Conservation (phyloP, 2,888 invertebrate species). For the Spilosoma lubricipeda region DNA sequence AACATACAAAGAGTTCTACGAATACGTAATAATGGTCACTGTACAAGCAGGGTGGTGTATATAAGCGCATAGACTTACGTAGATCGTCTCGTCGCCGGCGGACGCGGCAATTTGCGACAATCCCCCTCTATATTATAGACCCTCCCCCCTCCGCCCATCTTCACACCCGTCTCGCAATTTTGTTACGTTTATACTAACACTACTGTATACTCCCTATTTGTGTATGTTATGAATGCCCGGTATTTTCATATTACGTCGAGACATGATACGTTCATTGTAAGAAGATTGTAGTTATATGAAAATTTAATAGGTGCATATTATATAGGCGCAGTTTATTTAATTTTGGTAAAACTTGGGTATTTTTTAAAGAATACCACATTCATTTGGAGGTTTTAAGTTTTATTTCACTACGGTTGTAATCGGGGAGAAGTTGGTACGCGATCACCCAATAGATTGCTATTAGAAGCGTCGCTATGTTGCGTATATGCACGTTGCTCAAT, state of each 20-base stretch:
- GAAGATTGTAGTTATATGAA: background rate
- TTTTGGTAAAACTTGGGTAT: background rate
- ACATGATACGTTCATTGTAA: background rate
- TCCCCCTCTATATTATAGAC: slow-evolving; percentile 12
- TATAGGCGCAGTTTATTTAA: no score
- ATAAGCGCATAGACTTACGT: slow-evolving; percentile 16
- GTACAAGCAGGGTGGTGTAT: slow-evolving; percentile 3
- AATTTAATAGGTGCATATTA: background rate
- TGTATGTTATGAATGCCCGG: background rate
- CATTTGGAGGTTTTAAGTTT: background rate
- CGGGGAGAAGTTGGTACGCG: background rate
- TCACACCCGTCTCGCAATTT: slow-evolving; percentile 18
- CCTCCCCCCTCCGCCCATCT: slow-evolving; percentile 7
- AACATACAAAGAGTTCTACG: background rate
- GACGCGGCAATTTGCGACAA: slow-evolving; percentile 57
- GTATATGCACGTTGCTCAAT: background rate
- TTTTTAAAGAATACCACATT: background rate
- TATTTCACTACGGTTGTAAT: background rate
- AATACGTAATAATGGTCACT: slow-evolving; percentile 9
- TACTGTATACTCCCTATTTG: slow-evolving; percentile 16
- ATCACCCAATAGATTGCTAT: background rate
- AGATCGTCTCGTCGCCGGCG: slow-evolving; percentile 56
- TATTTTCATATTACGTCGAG: background rate
- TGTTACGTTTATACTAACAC: slow-evolving; percentile 22
- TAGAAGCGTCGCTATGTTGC: background rate